Evolutionary conservation across 2,797 vertebrate genomes (phyloP).

Genomic region (Hyperoplus lanceolatus): DNA sequence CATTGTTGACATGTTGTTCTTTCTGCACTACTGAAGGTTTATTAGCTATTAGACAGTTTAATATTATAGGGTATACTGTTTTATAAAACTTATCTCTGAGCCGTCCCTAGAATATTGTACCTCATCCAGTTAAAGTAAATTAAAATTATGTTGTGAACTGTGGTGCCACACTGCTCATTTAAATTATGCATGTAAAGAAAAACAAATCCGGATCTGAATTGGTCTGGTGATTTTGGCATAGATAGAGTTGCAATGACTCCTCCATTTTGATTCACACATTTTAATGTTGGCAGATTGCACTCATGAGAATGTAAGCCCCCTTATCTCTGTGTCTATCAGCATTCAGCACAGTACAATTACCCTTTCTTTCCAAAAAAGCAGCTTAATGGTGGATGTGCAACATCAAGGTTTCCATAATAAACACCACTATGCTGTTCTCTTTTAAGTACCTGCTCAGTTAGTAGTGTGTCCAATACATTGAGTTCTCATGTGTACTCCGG

Average conservation of each 20-base stretch:
- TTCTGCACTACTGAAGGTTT: background rate
- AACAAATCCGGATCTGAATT: conserved; percentile 6
- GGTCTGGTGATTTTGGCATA: background rate
- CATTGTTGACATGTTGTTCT: background rate
- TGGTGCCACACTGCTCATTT: background rate
- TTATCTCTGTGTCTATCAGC: background rate
- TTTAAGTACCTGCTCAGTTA: background rate
- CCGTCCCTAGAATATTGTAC: background rate
- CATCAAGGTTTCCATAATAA: no score
- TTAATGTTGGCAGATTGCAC: background rate
- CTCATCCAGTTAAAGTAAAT: background rate
- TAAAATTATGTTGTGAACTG: background rate
- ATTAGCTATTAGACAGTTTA: background rate
- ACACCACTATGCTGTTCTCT: background rate
- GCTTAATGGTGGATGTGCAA: background rate
- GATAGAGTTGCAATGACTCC: background rate
- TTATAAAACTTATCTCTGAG: background rate
- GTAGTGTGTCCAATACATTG: background rate
- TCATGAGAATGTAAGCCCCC: background rate
- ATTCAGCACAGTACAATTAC: background rate
- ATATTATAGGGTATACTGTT: background rate
- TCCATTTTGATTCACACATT: background rate
- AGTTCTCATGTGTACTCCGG: background rate
- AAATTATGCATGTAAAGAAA: conserved; percentile 1
- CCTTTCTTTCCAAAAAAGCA: background rate